phyloP scores from a whole-genome alignment of 2,797 vertebrate species.

The Falco concolor region DNA sequence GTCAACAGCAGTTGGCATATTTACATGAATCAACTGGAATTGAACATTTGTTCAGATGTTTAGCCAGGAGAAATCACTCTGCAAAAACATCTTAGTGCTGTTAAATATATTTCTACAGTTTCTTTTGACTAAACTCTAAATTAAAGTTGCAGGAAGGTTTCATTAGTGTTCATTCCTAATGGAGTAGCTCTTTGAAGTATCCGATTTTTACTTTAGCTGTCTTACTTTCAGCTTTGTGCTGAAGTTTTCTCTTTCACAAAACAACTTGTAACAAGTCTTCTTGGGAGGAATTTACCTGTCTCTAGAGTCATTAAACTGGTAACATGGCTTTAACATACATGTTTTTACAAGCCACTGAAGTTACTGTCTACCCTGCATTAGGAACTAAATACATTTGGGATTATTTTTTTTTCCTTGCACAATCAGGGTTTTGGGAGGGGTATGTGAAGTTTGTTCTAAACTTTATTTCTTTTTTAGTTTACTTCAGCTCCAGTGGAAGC shows the following conservation, averaged over 20 bases:
- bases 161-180: not conserved
- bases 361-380: not conserved
- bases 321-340: not conserved
- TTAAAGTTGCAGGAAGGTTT: not conserved
- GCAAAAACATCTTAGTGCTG: not conserved
- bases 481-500: conserved; percentile 99
- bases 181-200: not conserved
- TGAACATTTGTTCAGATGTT: not conserved
- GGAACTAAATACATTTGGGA: not conserved
- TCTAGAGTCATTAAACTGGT: not conserved
- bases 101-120: not conserved
- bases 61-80: not conserved
- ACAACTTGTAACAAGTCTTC: not conserved
- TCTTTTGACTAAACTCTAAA: not conserved
- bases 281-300: not conserved
- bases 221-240: not conserved
- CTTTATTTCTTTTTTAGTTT: conserved; percentile 77
- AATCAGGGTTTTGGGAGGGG: not conserved
- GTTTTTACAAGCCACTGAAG: not conserved
- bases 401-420: not conserved
- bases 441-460: not conserved
- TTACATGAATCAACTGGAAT: not conserved
- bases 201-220: not conserved
- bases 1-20: not conserved
- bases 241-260: not conserved